Base-by-base conservation (phyloP, 1,140 invertebrate genomes). In the Drosophila trapezifrons region DNA sequence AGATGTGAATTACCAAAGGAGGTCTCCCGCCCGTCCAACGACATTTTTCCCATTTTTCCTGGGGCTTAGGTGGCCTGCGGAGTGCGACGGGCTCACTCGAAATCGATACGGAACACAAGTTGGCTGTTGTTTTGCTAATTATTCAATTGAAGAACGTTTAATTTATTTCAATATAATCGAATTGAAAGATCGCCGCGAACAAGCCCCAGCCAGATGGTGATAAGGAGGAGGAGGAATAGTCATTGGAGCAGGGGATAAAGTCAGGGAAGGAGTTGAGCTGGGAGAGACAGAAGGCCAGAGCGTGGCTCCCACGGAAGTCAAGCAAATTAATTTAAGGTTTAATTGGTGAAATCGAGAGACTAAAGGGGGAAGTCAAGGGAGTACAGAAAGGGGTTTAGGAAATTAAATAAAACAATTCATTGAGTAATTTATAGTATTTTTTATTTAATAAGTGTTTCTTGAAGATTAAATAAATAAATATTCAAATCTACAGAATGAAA, bases 101-200 rank as follows among this genome's bases (percentile, higher is more conserved):
- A 71, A 70, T 66, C 59, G 75, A 77, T 78, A 73, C 59, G 60
- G 47, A 67, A 42, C 73, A 47, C 73, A 37, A 70, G 54, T 43
- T 27, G 65, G 57, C 47, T 55, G 66, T 70, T 70, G 73, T 81
- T 71, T 72, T 62, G 77, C 84, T 89, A 89, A 89, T 89, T 89
- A 89, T 89, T 89, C 84, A 89, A 89, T 89, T 89, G 85, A 89
- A 84, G 85, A 87, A 89, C 84, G 63, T 89, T 89, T 89, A 84
- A 89, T 89, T 89, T 89, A 89, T 89, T 89, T 89, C 84, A 89
- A 89, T 89, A 89, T 89, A 89, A 89, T 89, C 84, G 84, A 89
- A 89, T 89, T 89, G 77, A 89, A 89, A 78, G 80, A 84, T 89
- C 84, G 60, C 43, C 40, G 73, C 43, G 32, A 32, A 45, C 55